Percentiles rank a stretch among this genome's conserved stretches.
Evolutionary conservation across 2,888 invertebrate genomes (phyloP).

Genomic region (Calameuta filiformis): DNA sequence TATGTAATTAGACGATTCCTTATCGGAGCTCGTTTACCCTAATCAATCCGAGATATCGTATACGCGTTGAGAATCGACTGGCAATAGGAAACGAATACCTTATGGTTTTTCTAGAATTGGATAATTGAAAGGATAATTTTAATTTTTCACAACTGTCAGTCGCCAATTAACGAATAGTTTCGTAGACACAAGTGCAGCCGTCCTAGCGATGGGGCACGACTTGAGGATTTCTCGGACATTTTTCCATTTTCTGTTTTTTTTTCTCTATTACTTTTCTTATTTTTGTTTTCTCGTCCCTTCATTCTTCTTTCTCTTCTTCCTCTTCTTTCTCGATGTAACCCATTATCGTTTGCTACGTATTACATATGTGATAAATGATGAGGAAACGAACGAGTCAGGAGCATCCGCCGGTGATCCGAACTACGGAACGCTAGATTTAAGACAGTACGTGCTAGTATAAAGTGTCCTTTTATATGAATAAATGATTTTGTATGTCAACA

Average conservation of each 20-base stretch:
- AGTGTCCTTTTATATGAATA: conserved; percentile 64
- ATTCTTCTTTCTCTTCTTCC: conserved; percentile 9
- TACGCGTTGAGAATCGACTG: neutral
- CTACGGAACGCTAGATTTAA: conserved; percentile 52
- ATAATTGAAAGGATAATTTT: neutral
- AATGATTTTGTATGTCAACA: conserved; percentile 60
- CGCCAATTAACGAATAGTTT: neutral
- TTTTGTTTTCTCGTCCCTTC: conserved; percentile 6
- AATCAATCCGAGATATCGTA: neutral
- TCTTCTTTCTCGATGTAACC: conserved; percentile 21
- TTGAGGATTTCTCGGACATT: conserved; percentile 22
- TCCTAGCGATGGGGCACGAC: neutral
- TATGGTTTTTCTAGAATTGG: neutral
- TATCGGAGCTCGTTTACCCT: neutral
- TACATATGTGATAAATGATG: conserved; percentile 58
- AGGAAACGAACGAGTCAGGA: conserved; percentile 47
- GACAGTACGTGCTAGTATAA: conserved; percentile 61
- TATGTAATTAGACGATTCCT: conserved; percentile 28
- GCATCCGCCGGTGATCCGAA: conserved; percentile 44
- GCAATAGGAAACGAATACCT: neutral
- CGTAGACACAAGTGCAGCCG: neutral
- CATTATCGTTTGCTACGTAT: conserved; percentile 45
- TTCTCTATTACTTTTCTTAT: neutral
- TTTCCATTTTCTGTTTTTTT: conserved; percentile 16
- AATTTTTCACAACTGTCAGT: neutral